These are phyloP conservation scores for Aldabrachelys gigantea DNA, from an alignment of 2,113 vertebrate species.

Conservation along the genomic window DNA sequence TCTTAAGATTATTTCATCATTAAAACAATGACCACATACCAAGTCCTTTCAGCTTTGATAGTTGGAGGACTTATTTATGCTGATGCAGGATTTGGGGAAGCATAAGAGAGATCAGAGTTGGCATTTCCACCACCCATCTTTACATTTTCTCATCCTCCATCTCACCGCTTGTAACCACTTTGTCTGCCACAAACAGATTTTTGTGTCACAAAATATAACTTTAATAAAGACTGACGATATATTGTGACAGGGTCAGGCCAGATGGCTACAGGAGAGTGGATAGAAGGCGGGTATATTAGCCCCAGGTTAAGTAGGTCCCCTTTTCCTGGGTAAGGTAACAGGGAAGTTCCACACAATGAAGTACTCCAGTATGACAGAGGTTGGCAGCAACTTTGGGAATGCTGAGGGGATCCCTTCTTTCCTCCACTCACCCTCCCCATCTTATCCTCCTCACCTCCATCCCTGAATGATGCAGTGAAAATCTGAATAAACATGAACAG, in stretches of 20 bases:
- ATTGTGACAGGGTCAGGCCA: neutral
- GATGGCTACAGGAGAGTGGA: too few relatives aligned
- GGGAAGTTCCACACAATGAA: neutral
- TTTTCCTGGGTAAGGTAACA: too few relatives aligned
- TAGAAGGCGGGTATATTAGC: too few relatives aligned
- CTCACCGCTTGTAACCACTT: neutral
- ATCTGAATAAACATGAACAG: neutral
- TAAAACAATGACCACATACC: neutral
- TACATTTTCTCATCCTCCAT: neutral
- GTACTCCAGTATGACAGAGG: neutral
- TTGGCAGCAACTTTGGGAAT: neutral
- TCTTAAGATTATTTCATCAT: neutral
- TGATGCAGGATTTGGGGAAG: neutral
- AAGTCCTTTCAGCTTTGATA: neutral
- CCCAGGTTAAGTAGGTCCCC: too few relatives aligned
- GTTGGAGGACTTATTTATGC: neutral
- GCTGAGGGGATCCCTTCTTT: neutral
- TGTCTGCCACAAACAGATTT: neutral
- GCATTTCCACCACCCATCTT: neutral
- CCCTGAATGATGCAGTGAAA: neutral
- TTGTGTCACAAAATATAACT: neutral
- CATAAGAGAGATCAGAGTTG: neutral
- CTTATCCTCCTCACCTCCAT: neutral
- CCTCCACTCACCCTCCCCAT: neutral
- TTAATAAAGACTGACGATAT: neutral